phyloP scores from a whole-genome alignment of 2,113 vertebrate genomes.

The Danionella cerebrum region DNA sequence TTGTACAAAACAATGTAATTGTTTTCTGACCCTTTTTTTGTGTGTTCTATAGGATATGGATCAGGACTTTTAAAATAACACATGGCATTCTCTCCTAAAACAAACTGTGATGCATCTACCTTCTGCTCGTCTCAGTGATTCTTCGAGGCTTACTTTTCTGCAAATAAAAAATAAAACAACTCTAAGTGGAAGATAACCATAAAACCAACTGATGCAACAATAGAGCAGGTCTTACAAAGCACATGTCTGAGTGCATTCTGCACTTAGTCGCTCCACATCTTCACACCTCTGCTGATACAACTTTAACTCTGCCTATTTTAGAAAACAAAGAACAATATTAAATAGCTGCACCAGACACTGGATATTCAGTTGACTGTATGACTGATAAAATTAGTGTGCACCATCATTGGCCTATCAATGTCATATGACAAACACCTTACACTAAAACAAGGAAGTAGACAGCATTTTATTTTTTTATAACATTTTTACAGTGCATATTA shows the following conservation, averaged over 20 bases:
- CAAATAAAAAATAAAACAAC: background rate
- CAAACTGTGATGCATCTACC: conserved; percentile 58
- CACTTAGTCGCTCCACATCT: conserved; percentile 70
- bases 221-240: conserved; percentile 64
- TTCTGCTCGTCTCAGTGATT: conserved; percentile 74
- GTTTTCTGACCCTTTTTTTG: too few species aligned
- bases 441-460: too few species aligned
- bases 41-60: background rate
- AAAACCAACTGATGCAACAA: background rate
- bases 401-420: too few species aligned
- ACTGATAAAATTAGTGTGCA: too few species aligned
- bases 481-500: too few species aligned
- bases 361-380: too few species aligned
- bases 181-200: background rate
- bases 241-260: conserved; percentile 65
- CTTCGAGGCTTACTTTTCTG: conserved; percentile 79
- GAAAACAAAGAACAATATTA: background rate
- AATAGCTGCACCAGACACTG: background rate
- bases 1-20: too few species aligned
- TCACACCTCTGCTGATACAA: conserved; percentile 67
- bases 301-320: conserved; percentile 68
- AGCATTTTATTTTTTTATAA: too few species aligned
- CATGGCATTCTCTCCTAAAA: background rate
- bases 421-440: too few species aligned
- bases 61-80: background rate